Evolutionary conservation across 2,797 vertebrate genomes (phyloP).

Genomic region (Falco concolor): DNA sequence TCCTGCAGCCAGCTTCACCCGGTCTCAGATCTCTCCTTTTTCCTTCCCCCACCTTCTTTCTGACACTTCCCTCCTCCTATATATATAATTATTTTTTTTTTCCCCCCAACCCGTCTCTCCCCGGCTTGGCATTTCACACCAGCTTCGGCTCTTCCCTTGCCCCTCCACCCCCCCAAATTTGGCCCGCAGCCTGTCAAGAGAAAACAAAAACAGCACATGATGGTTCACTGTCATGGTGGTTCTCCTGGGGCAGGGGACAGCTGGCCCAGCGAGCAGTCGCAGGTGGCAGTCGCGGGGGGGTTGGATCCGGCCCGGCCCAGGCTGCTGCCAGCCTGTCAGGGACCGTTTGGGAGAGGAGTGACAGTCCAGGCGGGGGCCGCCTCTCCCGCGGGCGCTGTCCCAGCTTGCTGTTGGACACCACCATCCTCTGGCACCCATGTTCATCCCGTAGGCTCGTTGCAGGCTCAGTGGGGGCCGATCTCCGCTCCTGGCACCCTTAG

Average conservation of each 20-base stretch:
- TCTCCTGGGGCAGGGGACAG: constrained; percentile 4
- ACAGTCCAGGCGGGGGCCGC: background rate
- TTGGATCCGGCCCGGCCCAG: background rate
- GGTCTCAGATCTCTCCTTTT: background rate
- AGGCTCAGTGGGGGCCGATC: background rate
- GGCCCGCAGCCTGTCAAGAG: background rate
- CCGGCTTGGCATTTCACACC: no score
- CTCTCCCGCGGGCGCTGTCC: background rate
- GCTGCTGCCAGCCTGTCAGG: background rate
- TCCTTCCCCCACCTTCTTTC: background rate
- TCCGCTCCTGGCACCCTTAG: background rate
- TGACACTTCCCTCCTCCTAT: background rate
- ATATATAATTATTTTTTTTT: background rate
- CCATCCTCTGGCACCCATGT: constrained; percentile 27
- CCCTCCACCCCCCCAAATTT: background rate
- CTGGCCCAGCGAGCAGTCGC: background rate
- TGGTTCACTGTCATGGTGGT: background rate
- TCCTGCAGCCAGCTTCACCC: background rate
- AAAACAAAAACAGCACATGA: background rate
- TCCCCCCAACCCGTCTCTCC: background rate
- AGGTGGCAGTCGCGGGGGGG: background rate
- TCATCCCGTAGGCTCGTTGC: background rate
- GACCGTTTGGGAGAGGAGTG: background rate
- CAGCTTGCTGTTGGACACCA: background rate
- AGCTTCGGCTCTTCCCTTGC: no score